Conservation (phyloP, 1,140 invertebrate genomes). For the Drosophila azteca region DNA sequence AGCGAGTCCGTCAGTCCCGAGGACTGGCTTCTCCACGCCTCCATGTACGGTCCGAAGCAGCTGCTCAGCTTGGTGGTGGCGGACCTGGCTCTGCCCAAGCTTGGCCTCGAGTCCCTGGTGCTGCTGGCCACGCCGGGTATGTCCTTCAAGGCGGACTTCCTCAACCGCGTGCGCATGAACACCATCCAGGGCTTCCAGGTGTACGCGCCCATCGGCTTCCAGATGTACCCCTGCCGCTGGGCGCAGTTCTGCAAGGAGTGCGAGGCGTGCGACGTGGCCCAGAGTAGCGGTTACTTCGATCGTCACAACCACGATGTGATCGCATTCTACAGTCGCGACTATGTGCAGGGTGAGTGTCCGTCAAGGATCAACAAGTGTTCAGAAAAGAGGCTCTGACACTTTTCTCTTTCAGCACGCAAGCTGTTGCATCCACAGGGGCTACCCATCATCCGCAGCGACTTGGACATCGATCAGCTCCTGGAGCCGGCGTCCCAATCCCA, state of each 20-base stretch:
- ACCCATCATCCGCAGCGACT: constrained; percentile 86
- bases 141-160: constrained; percentile 90
- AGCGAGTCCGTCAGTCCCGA: constrained; percentile 51
- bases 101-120: constrained; percentile 88
- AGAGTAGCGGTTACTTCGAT: constrained; percentile 93
- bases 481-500: constrained; percentile 48
- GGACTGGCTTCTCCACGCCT: constrained; percentile 69
- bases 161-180: constrained; percentile 94
- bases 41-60: constrained; percentile 77
- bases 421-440: constrained; percentile 85
- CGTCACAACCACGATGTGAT: constrained; percentile 88
- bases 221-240: constrained; percentile 87
- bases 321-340: constrained; percentile 93
- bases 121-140: constrained; percentile 87
- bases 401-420: constrained; percentile 86
- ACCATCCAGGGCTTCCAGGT: constrained; percentile 92
- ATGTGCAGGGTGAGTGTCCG: constrained; percentile 86
- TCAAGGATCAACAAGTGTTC: no score
- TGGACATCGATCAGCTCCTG: constrained; percentile 86
- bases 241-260: constrained; percentile 85
- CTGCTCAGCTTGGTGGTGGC: constrained; percentile 88
- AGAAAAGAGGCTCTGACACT: neutral
- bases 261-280: constrained; percentile 88
- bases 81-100: constrained; percentile 89
- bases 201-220: constrained; percentile 92